Conservation (phyloP, 2,113 vertebrate genomes). For the Vimba vimba region DNA sequence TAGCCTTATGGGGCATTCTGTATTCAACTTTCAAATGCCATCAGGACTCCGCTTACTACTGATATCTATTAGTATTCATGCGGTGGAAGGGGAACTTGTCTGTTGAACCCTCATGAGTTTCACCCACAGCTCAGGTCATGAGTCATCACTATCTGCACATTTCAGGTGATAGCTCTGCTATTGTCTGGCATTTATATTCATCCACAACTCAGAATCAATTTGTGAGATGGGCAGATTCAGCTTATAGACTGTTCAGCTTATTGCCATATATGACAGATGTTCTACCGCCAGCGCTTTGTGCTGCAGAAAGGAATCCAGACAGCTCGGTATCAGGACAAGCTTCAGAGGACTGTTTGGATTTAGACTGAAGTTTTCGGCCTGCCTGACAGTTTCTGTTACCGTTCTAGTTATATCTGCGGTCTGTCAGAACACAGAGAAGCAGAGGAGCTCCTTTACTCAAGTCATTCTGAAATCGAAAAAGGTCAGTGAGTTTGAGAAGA, state of each 20-base stretch:
- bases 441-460: neutral
- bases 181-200: constrained; percentile 20
- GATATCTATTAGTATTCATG: neutral
- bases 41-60: neutral
- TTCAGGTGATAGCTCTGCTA: constrained; percentile 6
- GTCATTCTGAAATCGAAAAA: neutral
- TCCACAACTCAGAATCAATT: constrained; percentile 6
- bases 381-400: constrained; percentile 7
- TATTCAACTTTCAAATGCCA: neutral
- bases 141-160: constrained; percentile 6
- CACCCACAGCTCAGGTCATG: neutral
- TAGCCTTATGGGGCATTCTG: neutral
- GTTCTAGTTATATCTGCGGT: neutral
- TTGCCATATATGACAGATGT: constrained; percentile 41
- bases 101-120: neutral
- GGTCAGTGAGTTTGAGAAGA: constrained; percentile 9
- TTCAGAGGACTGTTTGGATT: neutral
- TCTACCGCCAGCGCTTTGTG: constrained; percentile 14
- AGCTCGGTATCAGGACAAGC: neutral
- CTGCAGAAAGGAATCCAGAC: neutral
- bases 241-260: neutral
- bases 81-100: neutral
- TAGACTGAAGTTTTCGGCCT: neutral
- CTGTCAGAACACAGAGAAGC: neutral
- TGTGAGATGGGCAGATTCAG: neutral